Percentiles rank a stretch among this genome's conserved stretches.
These are phyloP conservation scores for Melinaea menophilus DNA, from an alignment of 2,888 invertebrate species.

Conservation along the genomic window DNA sequence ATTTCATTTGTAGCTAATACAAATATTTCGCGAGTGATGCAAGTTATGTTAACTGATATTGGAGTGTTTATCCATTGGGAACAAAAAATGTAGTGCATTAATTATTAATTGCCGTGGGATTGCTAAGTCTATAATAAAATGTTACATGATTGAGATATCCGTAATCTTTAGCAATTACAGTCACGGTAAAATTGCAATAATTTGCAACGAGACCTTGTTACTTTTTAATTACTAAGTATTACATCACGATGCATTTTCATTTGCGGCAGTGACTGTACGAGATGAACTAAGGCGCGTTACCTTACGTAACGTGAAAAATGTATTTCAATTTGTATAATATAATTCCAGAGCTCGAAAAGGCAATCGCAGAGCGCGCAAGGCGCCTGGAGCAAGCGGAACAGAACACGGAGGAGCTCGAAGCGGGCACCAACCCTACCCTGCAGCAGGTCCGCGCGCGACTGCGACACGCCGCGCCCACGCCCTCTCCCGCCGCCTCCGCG, in stretches of 20 bases:
- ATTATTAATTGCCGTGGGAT: no score
- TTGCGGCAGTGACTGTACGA: not conserved
- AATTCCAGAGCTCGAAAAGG: slow-evolving; percentile 77
- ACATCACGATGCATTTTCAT: not conserved
- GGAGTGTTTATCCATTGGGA: no score
- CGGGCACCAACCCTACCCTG: slow-evolving; percentile 66
- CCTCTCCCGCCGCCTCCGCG: slow-evolving; percentile 57
- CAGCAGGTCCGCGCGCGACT: slow-evolving; percentile 68
- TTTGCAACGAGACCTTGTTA: slow-evolving; percentile 21
- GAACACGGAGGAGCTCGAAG: slow-evolving; percentile 48
- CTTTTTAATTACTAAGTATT: slow-evolving; percentile 15
- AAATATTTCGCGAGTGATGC: no score
- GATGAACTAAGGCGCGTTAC: not conserved
- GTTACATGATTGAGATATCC: slow-evolving; percentile 7
- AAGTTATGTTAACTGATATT: no score
- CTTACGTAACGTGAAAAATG: no score
- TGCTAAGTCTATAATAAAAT: not conserved
- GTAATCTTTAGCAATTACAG: slow-evolving; percentile 15
- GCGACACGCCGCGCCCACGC: slow-evolving; percentile 62
- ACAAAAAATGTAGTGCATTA: no score
- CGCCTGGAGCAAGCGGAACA: slow-evolving; percentile 72
- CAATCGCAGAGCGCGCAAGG: slow-evolving; percentile 79
- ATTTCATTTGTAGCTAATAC: no score
- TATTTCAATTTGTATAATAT: not conserved
- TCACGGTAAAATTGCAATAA: slow-evolving; percentile 19